Evolutionary conservation across 2,113 vertebrate genomes (phyloP), one percentile per base, ranked within the genome.

Genomic region (Halichoeres trimaculatus): DNA sequence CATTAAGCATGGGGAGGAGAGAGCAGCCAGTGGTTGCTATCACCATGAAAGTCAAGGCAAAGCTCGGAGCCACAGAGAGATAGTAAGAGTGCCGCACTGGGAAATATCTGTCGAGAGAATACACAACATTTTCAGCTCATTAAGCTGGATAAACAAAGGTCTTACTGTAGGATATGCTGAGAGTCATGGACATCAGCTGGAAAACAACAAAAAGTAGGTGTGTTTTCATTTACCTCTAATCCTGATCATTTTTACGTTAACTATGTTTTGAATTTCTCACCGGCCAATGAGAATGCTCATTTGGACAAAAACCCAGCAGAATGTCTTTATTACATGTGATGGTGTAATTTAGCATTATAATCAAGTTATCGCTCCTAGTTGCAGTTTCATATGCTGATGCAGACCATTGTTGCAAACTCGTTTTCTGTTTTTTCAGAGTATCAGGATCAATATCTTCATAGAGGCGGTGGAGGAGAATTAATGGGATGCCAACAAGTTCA

Each of bases 1-100:
- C 87, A 91, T 92, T 86, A 88, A 85, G 66, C 81, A 76, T 89
- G 85, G 92, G 91, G 91, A 93, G 91, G 92, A 90, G 92, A 88
- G 74, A 91, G 83, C 76, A 80, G 84, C 84, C 58, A 34, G 85
- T 85, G 87, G 89, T 93, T 93, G 88, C 79, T 86, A 88, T 85
- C 75, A 52, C 84, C 81, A 86, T 80, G 66, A 87, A 76, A 88
- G 78, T 86, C 87, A 74, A 91, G 77, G 82, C 78, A 87, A 90
- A 87, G 89, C 91, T 84, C 59, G 85, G 84, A 87, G 83, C 77
- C 78, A 84, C 73, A 47, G 85, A 87, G 88, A 76, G 84, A 83
- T 68, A 78, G 84, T 80, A 51, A 78, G 85, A 89, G 73, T 76
- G 70, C 71, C 51, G 65, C 85, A 76, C 75, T 75, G 69, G 87